Evolutionary conservation across 2,888 invertebrate genomes (phyloP), one percentile per base, ranked within the genome.

Genomic region (Trachelus tabidus): DNA sequence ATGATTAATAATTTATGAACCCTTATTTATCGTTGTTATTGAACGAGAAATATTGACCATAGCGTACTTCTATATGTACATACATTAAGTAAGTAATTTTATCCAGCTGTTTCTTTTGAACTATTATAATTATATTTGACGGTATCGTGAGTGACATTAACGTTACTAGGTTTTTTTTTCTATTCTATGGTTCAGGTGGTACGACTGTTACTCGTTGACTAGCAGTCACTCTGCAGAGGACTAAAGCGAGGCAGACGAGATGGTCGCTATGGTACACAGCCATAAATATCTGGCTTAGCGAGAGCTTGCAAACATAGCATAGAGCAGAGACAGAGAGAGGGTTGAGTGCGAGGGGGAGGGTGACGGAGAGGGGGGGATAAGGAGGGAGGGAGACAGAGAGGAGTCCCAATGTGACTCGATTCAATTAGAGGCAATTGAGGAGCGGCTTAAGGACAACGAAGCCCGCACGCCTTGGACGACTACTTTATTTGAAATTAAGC

Each of bases 351-450:
- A 0, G 40, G 11, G 34, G 15, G 35, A 12, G 68, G 11, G 12
- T 34, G 33, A 68, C n/a, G 23, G 4, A n/a, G n/a, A 12, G n/a
- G n/a, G 31, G n/a, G 75, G 30, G 35, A 75, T 35, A 69, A 37
- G 75, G 75, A 35, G 69, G 75, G 31, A 34, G 77, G 9, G 56
- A 74, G 75, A 75, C 23, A n/a, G 23, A 75, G 40, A n/a, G 33
- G 33, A 33, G 73, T 23, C 31, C 34, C 15, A 73, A 37, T 35
- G 69, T 81, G 82, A 84, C 76, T 82, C 84, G 83, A 84, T 83
- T 84, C 83, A 84, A 84, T 84, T 84, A 84, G 83, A 82, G 80
- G 81, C 81, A 82, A 83, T 84, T 82, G 81, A 77, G 79, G 76
- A 79, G 75, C 79, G 78, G 34, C 35, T 83, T 83, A 82, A 81